These are phyloP conservation scores for Planiliza haematocheilus DNA, from an alignment of 2,113 vertebrate genomes.

Conservation along the genomic window DNA sequence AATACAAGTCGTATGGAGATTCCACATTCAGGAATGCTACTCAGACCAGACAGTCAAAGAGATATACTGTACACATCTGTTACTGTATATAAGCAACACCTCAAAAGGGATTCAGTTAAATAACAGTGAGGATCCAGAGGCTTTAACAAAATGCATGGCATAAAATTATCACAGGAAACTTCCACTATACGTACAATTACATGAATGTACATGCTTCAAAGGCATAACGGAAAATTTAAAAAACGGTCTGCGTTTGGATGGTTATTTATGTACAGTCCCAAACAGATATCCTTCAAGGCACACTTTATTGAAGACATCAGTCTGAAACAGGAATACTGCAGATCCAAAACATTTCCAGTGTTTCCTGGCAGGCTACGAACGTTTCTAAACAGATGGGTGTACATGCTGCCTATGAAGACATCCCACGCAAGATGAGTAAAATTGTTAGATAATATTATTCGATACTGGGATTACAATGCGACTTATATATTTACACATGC, in stretches of 20 bases:
- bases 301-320: conserved; percentile 2
- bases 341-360: conserved; percentile 16
- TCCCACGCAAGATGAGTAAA: background rate
- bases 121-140: too few species aligned
- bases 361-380: conserved; percentile 7
- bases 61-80: conserved; percentile 6
- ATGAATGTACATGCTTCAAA: background rate
- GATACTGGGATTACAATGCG: too few species aligned
- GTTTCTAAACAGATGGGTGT: conserved; percentile 15
- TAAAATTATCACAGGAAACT: background rate
- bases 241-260: background rate
- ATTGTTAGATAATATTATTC: too few species aligned
- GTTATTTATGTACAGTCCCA: conserved; percentile 1
- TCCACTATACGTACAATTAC: background rate
- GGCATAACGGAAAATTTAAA: background rate
- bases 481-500: too few species aligned
- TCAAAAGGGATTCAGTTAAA: too few species aligned
- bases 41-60: background rate
- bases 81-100: conserved; percentile 3
- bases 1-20: background rate
- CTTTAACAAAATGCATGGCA: too few species aligned
- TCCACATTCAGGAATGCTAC: background rate
- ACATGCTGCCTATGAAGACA: conserved; percentile 25
- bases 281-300: conserved; percentile 2
- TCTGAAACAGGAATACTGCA: conserved; percentile 18